phyloP scores from a whole-genome alignment of 2,797 vertebrate species.

The Anisognathus igniventris region DNA sequence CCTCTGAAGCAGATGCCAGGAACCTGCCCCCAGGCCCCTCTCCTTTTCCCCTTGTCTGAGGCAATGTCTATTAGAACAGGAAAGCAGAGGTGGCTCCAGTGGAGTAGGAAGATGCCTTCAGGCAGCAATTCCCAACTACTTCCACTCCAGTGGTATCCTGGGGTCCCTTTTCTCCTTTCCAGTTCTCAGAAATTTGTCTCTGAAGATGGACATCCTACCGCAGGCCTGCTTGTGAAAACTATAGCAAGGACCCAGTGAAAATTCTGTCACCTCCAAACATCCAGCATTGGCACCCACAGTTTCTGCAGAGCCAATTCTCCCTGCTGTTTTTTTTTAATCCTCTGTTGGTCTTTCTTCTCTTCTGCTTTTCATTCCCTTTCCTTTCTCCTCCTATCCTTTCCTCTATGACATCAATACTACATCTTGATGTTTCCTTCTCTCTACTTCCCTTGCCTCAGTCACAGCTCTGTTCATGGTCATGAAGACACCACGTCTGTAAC shows the following conservation, averaged over 20 bases:
- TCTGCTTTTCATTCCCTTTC: not conserved
- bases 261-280: not conserved
- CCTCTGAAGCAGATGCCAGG: not conserved
- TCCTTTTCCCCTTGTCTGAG: not conserved
- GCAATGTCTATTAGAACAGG: not conserved
- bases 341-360: not conserved
- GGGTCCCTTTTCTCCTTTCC: not conserved
- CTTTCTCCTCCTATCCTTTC: not conserved
- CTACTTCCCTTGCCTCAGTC: not conserved
- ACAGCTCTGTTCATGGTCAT: not conserved
- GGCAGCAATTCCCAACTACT: not conserved
- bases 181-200: not conserved
- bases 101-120: not conserved
- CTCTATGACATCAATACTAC: not conserved
- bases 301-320: not conserved
- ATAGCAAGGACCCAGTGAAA: not conserved
- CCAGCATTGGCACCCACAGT: not conserved
- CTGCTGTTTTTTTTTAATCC: not conserved
- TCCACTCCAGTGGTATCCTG: not conserved
- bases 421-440: not conserved
- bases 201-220: not conserved
- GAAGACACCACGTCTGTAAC: not conserved
- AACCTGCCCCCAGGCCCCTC: not conserved
- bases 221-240: not conserved
- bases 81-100: not conserved